Evolutionary conservation across 2,797 vertebrate genomes (phyloP), one percentile per base, ranked within the genome.

Genomic region (Betta splendens): DNA sequence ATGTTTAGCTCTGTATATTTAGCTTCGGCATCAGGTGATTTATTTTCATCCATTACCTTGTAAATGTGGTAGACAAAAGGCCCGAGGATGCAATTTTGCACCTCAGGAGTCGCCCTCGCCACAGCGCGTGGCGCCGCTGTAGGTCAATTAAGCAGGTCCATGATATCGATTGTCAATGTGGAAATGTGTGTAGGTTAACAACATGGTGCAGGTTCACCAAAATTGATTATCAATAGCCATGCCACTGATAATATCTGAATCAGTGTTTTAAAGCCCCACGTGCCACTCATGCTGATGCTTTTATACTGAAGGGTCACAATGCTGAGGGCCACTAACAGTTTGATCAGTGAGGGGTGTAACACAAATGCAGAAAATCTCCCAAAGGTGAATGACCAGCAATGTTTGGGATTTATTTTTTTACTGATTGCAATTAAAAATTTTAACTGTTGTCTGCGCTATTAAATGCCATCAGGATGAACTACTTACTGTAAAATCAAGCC

Each of bases 181-280:
- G 42, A 71, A 64, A 84, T 79, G 73, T 47, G 54, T 64, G 80
- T 59, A 31, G 38, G n/a, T 76, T 72, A 55, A 75, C 62, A 69
- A 56, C 32, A 33, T 49, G 22, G 26, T 47, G 53, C 38, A 63
- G 64, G 66, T 81, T 85, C 75, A 84, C 84, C 79, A 50, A 73
- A 64, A 87, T 78, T 83, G 84, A 87, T 84, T 78, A 66, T 36
- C 80, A 56, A 69, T 86, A 35, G 33, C 15, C 0, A 3, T 35
- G 50, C 51, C 37, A 69, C 68, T 73, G 69, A 81, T 69, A 72
- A 66, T 36, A 79, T 76, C 48, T 23, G 36, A 42, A 68, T 66
- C 64, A 62, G 51, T 72, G 72, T 75, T 80, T 80, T 64, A 59
- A 75, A 73, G 62, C 45, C 26, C 9, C 5, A 53, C 55, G 7